phyloP scores from a whole-genome alignment of 2,888 invertebrate species.

The Euplagia quadripunctaria region DNA sequence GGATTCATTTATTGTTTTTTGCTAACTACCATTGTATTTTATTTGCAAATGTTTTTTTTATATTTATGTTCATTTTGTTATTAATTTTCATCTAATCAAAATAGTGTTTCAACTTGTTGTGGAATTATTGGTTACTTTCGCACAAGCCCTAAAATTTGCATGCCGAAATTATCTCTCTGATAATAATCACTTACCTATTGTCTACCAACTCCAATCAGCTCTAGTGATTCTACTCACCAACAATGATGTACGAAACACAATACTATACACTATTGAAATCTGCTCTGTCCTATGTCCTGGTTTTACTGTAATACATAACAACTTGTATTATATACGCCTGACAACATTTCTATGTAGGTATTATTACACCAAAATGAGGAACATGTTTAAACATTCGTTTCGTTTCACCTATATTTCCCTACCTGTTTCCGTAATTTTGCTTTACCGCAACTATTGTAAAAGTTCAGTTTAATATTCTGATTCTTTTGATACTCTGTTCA shows the following conservation, averaged over 20 bases:
- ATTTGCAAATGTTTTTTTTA: too few species aligned
- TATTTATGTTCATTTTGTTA: too few species aligned
- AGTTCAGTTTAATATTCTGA: constrained; percentile 1
- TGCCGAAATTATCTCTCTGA: background rate
- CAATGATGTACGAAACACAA: background rate
- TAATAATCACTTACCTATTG: background rate
- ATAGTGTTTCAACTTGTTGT: too few species aligned
- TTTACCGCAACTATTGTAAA: constrained; percentile 15
- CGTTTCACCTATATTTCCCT: constrained; percentile 16
- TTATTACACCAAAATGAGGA: background rate
- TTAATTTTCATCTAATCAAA: too few species aligned
- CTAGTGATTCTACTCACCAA: background rate
- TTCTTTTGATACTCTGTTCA: constrained; percentile 6
- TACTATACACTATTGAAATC: background rate
- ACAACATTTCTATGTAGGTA: background rate
- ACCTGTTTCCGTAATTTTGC: constrained; percentile 8
- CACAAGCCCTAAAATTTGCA: too few species aligned
- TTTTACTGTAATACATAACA: background rate
- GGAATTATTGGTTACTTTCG: too few species aligned
- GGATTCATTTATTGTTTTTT: too few species aligned
- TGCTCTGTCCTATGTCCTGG: background rate
- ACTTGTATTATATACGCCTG: background rate
- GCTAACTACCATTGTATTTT: too few species aligned
- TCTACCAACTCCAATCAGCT: background rate
- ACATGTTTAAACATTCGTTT: background rate